Base-by-base conservation (phyloP, 2,797 vertebrate genomes). In the Nyctalus aviator region DNA sequence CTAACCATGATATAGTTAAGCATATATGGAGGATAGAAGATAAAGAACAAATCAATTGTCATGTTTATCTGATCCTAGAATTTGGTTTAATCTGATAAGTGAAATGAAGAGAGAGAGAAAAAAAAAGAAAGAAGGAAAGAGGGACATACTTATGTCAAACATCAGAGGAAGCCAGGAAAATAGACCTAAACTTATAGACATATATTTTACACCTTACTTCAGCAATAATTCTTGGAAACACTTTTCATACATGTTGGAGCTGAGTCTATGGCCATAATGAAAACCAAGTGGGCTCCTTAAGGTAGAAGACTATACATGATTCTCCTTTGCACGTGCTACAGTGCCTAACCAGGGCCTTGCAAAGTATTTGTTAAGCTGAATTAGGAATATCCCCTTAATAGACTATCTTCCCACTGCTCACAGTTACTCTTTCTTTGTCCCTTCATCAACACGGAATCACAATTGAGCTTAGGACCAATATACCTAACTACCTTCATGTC, bases 91-190 rank as follows among this genome's bases (percentile, higher is more conserved):
- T 46, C 41, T 81, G 46, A 12, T 66, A 81, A 50, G 30, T 62
- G 62, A 93, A 50, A 30, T 79, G 64, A 85, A 82, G 88, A 27
- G 71, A 76, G 25, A 30, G 30, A 62, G 13, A 75, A 30, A 18
- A 72, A 30, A n/a, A 84, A 15, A 32, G 5, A 23, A 46, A 41
- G 21, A 48, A 37, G 72, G 13, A 85, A 83, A 68, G 23, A 23
- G 18, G 35, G 37, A 79, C 1, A 18, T n/a, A n/a, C 10, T 78
- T 57, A 17, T 20, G 20, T 73, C 69, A 81, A 93, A 86, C 27
- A 17, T 95, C 41, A 94, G 78, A 90, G 64, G 75, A 82, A 62
- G 11, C 27, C 73, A 12, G 37, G 57, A 48, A 90, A 93, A 89
- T 13, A 73, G 81, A 84, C 4, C 32, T 79, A 50, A 77, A 91